phyloP scores from a whole-genome alignment of 2,797 vertebrate genomes.

The Anguilla megastoma region DNA sequence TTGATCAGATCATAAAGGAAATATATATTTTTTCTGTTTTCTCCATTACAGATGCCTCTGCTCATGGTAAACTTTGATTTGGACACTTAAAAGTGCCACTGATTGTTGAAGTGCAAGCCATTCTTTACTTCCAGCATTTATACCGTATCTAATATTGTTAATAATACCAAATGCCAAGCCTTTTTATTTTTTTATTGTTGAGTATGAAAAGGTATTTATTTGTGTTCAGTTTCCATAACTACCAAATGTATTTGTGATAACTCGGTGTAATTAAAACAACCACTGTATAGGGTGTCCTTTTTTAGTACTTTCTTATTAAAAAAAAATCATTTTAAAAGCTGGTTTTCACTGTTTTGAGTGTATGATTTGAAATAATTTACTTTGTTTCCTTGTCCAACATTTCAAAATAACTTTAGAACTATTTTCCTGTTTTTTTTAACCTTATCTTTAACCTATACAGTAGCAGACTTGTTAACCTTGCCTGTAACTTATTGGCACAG shows the following conservation, averaged over 20 bases:
- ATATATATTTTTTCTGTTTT: neutral
- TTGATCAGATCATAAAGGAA: neutral
- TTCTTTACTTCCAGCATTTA: constrained; percentile 22
- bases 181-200: constrained; percentile 33
- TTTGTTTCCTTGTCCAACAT: neutral
- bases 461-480: neutral
- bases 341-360: neutral
- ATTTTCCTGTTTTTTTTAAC: neutral
- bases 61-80: neutral
- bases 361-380: neutral
- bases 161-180: constrained; percentile 16
- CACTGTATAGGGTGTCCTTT: constrained; percentile 10
- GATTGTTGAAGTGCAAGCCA: neutral
- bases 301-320: constrained; percentile 35
- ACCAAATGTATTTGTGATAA: neutral
- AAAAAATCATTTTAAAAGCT: constrained; percentile 35
- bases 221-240: constrained; percentile 4
- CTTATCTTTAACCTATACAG: neutral
- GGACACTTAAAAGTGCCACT: constrained; percentile 10
- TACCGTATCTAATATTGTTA: constrained; percentile 7
- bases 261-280: neutral
- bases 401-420: neutral
- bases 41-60: constrained; percentile 3
- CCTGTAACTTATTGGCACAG: neutral
- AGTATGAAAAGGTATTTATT: constrained; percentile 21